Evolutionary conservation across 2,797 vertebrate genomes (phyloP), one percentile per base, ranked within the genome.

Genomic region (Oreortyx pictus): DNA sequence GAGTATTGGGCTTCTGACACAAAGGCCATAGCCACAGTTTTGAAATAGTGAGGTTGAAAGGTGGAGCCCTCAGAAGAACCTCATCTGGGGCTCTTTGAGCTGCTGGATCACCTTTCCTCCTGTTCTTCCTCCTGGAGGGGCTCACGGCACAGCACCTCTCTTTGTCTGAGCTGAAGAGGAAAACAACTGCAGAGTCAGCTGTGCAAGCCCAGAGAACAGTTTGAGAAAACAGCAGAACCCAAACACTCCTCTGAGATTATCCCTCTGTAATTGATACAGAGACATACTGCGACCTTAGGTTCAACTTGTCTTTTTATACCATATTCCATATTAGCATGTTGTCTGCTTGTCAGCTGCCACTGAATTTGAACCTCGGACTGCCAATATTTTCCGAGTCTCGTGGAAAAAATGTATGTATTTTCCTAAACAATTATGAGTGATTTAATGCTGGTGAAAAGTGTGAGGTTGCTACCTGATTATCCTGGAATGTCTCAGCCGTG

Each of bases 321-420:
- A 3, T 80, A 86, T 88, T 74, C 67, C 77, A 3, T 31, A 47
- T 91, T 84, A 84, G 15, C 56, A n/a, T 80, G 25, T 73, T 61
- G 67, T 41, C 64, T 77, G 25, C 52, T 84, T 76, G 59, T 79
- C 86, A 68, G 19, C 10, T 82, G 31, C 76, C 47, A 49, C 33
- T 57, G 79, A 68, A 76, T 90, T 80, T 96, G 73, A 84, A 91
- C 35, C 46, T 82, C 71, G 71, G 47, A n/a, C 31, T 76, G 49
- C 27, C 83, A 65, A 27, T 84, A 49, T 57, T 76, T 82, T 86
- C 43, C 44, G 14, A 62, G 22, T 59, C 29, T 66, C 78, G 49
- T 56, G 62, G 67, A 44, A 73, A 73, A 91, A 61, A 54, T 25
- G 3, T 39, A 23, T 65, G 27, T 16, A n/a, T 87, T 76, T 72